Conservation (phyloP, 2,797 vertebrate species). For the Megaceryle alcyon region DNA sequence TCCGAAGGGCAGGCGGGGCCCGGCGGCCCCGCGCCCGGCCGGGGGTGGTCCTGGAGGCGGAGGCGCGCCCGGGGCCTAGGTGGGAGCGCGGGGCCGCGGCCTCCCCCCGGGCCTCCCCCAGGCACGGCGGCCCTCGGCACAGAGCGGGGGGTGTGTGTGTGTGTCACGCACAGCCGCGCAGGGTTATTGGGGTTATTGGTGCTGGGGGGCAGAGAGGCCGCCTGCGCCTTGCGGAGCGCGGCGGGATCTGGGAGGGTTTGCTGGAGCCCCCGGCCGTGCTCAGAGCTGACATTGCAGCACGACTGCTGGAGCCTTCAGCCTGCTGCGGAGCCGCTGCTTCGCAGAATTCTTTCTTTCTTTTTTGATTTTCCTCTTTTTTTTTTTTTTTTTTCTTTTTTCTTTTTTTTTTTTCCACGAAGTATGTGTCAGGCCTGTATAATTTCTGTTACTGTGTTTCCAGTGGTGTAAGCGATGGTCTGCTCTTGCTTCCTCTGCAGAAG, state of each 20-base stretch:
- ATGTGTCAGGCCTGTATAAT: accelerated
- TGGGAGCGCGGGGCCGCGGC: background rate
- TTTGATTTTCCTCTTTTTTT: no score
- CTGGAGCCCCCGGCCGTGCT: background rate
- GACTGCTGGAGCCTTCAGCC: background rate
- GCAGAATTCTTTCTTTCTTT: no score
- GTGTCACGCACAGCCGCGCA: no score
- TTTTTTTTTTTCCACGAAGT: no score
- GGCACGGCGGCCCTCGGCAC: no score
- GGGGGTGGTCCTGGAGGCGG: background rate
- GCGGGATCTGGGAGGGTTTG: no score
- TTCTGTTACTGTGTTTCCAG: background rate
- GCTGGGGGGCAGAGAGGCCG: background rate
- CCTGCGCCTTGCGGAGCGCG: no score
- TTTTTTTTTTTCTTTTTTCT: no score
- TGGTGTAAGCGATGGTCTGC: background rate
- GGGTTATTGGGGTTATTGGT: background rate
- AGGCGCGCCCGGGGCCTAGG: background rate
- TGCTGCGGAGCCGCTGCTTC: background rate
- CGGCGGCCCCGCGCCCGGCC: background rate
- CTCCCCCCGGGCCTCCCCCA: background rate
- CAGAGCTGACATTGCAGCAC: background rate
- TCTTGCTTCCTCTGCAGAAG: background rate
- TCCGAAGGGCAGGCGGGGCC: background rate
- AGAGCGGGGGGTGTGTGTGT: no score